Conservation (phyloP, 1,140 invertebrate species). For the Drosophila albomicans region DNA sequence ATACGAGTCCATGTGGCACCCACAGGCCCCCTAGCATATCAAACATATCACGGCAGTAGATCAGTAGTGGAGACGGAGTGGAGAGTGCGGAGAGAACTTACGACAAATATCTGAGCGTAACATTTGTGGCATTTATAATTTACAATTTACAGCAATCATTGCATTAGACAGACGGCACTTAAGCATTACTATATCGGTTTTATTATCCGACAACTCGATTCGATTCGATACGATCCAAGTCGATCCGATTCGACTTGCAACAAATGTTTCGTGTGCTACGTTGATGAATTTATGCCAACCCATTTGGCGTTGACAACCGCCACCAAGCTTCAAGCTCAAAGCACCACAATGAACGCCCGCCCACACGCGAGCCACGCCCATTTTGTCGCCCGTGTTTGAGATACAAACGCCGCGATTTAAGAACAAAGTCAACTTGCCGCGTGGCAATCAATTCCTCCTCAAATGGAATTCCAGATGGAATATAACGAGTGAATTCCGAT, state of each 20-base stretch:
- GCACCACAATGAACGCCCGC: not conserved
- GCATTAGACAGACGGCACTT: conserved; percentile 69
- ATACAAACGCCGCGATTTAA: conserved; percentile 44
- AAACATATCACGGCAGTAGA: conserved; percentile 33
- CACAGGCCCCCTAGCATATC: conserved; percentile 64
- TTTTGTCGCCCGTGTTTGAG: conserved; percentile 30
- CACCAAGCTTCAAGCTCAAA: not conserved
- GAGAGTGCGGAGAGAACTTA: not conserved
- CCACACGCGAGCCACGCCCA: conserved; percentile 51
- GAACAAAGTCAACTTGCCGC: conserved; percentile 42
- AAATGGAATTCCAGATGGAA: conserved; percentile 21
- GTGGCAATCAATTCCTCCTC: conserved; percentile 35
- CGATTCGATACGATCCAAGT: conserved; percentile 6
- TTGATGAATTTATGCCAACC: conserved; percentile 79
- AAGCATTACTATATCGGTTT: conserved; percentile 79
- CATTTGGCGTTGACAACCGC: conserved; percentile 60
- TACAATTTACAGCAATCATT: conserved; percentile 79
- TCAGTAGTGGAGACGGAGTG: not conserved
- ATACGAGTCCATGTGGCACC: conserved; percentile 29
- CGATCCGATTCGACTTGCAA: conserved; percentile 63
- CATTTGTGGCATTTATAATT: conserved; percentile 83
- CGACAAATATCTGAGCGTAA: conserved; percentile 78
- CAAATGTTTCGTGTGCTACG: conserved; percentile 61
- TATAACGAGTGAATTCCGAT: not conserved
- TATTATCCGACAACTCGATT: conserved; percentile 57